Evolutionary conservation across 1,140 invertebrate genomes (phyloP).

Genomic region (Amphibalanus amphitrite): DNA sequence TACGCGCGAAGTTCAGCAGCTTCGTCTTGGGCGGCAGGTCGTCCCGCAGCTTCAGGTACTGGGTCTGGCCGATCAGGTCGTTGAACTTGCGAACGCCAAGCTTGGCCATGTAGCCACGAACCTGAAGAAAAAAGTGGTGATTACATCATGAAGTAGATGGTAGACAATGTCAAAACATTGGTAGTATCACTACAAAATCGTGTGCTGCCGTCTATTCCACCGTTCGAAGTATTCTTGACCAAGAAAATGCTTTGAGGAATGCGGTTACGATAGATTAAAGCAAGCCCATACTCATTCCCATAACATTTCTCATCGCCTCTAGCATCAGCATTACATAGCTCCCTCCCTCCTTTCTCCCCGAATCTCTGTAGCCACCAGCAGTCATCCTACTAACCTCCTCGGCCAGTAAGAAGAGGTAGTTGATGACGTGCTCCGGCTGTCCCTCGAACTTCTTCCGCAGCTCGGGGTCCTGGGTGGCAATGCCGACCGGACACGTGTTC

Average conservation of each 20-base stretch:
- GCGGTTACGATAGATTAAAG: too few species aligned
- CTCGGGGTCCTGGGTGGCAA: constrained; percentile 89
- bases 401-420: constrained; percentile 92
- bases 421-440: constrained; percentile 92
- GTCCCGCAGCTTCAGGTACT: constrained; percentile 50
- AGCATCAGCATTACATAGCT: too few species aligned
- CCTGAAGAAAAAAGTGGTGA: constrained; percentile 29
- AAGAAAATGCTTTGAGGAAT: too few species aligned
- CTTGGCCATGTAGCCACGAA: constrained; percentile 71
- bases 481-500: constrained; percentile 97
- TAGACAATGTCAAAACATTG: constrained; percentile 5
- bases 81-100: constrained; percentile 77
- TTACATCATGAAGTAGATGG: too few species aligned
- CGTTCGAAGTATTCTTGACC: too few species aligned
- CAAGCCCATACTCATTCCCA: too few species aligned
- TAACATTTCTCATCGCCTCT: too few species aligned
- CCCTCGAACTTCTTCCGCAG: constrained; percentile 92
- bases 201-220: too few species aligned
- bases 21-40: constrained; percentile 56
- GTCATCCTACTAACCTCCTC: constrained; percentile 55
- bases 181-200: too few species aligned
- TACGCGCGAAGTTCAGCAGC: constrained; percentile 60
- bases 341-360: too few species aligned
- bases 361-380: background rate
- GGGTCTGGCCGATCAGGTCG: constrained; percentile 89